Conservation (phyloP, 92 coral and sea anemone genomes). For the Meandrina meandrites region DNA sequence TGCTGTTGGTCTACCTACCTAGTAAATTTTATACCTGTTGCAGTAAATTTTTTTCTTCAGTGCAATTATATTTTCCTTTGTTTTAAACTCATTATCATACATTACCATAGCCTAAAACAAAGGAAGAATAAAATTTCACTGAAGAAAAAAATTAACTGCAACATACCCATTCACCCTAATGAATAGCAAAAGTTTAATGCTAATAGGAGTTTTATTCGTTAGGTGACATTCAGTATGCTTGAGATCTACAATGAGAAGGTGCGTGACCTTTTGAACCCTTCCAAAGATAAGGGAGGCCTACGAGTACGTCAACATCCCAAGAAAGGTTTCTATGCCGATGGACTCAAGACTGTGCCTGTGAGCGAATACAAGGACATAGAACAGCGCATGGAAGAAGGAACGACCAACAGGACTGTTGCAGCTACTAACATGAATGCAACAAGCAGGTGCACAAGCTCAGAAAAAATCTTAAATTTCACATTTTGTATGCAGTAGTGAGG, state of each 20-base stretch:
- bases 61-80: too few species aligned
- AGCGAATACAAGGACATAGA: constrained; percentile 82
- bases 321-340: constrained; percentile 95
- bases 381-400: constrained; percentile 93
- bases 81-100: too few species aligned
- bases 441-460: constrained; percentile 71
- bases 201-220: neutral
- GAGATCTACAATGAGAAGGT: constrained; percentile 98
- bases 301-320: constrained; percentile 93
- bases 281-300: constrained; percentile 81
- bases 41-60: too few species aligned
- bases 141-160: too few species aligned
- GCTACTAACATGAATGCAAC: constrained; percentile 98
- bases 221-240: constrained; percentile 94
- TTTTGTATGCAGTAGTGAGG: too few species aligned
- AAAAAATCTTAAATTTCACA: neutral
- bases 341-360: constrained; percentile 75
- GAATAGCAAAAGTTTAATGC: neutral
- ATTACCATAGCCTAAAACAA: too few species aligned
- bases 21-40: too few species aligned
- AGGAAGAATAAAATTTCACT: too few species aligned
- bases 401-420: constrained; percentile 91
- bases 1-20: too few species aligned
- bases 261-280: constrained; percentile 89
- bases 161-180: too few species aligned